Conservation (phyloP, 1,140 invertebrate species). For the Camponotus pennsylvanicus region DNA sequence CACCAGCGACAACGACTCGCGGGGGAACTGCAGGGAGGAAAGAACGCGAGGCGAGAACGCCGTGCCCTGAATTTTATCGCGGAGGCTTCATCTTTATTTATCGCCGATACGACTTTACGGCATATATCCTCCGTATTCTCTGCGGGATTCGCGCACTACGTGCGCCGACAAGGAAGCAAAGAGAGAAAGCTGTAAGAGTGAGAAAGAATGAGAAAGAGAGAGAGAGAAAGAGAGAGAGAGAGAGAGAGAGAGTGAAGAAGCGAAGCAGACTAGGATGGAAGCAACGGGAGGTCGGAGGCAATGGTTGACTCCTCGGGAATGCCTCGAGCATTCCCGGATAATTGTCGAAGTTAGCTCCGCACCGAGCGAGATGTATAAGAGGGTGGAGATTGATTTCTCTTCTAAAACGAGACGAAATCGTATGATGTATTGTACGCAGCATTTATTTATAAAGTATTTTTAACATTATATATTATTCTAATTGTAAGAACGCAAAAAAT, state of each 20-base stretch:
- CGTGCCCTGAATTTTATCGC: slow-evolving; percentile 73
- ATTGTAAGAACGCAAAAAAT: not conserved
- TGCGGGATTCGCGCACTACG: slow-evolving; percentile 48
- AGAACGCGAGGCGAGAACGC: slow-evolving; percentile 43
- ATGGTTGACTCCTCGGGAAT: slow-evolving; percentile 40
- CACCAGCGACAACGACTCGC: not conserved
- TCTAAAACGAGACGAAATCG: slow-evolving; percentile 26
- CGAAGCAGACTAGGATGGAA: not conserved
- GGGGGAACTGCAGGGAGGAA: not conserved
- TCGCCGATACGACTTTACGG: slow-evolving; percentile 73
- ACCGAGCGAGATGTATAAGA: not conserved
- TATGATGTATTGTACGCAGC: not conserved
- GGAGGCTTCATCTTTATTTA: slow-evolving; percentile 74
- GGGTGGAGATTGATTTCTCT: slow-evolving; percentile 53
- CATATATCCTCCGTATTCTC: slow-evolving; percentile 68
- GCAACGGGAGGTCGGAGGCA: not conserved
- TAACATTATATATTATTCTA: not conserved
- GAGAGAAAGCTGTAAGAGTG: not conserved
- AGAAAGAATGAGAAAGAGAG: not conserved
- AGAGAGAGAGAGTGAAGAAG: not conserved
- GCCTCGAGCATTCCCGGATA: slow-evolving; percentile 54
- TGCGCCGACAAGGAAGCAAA: slow-evolving; percentile 9
- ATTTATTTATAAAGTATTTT: slow-evolving; percentile 4
- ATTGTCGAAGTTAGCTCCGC: slow-evolving; percentile 45
- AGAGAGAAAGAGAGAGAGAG: not conserved